These are phyloP conservation scores for Lasioglossum figueresi DNA, from an alignment of 2,888 invertebrate genomes.

Conservation along the genomic window DNA sequence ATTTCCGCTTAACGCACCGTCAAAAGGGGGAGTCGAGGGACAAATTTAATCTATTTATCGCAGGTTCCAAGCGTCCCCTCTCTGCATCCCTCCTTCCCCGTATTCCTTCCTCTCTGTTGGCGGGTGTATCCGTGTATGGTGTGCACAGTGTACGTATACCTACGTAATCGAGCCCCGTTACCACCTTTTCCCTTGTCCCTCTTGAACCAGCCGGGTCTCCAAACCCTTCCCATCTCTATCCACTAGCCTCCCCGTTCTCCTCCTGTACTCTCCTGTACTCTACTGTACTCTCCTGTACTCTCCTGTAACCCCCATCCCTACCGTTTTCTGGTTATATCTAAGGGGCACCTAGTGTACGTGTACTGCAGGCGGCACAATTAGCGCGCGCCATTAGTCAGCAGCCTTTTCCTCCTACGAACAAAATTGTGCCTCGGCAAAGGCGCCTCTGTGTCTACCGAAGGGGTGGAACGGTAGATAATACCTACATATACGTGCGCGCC, in stretches of 20 bases:
- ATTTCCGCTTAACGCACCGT: constrained; percentile 75
- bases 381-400: constrained; percentile 81
- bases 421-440: constrained; percentile 69
- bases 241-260: background rate
- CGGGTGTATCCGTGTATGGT: constrained; percentile 12
- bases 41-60: constrained; percentile 80
- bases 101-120: background rate
- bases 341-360: constrained; percentile 47
- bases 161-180: constrained; percentile 29
- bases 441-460: constrained; percentile 68
- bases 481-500: constrained; percentile 22
- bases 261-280: background rate
- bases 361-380: constrained; percentile 76
- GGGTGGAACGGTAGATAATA: constrained; percentile 64
- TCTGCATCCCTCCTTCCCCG: constrained; percentile 16
- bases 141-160: constrained; percentile 3
- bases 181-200: constrained; percentile 17
- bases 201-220: constrained; percentile 1
- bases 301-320: background rate
- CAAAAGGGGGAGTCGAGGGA: constrained; percentile 73
- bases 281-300: too few species aligned
- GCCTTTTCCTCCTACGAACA: constrained; percentile 69
- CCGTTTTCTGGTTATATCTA: constrained; percentile 47
- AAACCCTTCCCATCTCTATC: background rate
- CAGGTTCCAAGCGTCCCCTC: constrained; percentile 58